Percentiles rank a stretch among this genome's conserved stretches.
Conservation (phyloP, 2,797 vertebrate genomes). For the Cirrhinus molitorella region DNA sequence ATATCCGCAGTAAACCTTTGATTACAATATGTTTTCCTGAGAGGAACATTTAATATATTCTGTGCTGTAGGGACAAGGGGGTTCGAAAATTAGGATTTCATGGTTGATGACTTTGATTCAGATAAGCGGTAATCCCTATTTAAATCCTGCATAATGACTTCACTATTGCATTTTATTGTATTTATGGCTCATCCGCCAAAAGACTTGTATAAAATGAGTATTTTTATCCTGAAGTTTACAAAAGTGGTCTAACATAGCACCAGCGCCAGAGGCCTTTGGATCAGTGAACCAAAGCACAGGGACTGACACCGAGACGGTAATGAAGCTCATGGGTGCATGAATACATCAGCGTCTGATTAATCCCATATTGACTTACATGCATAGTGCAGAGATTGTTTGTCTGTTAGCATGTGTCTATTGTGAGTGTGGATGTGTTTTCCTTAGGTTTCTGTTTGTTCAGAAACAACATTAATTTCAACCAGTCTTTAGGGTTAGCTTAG, state of each 20-base stretch:
- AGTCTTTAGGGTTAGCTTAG: not conserved
- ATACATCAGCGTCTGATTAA: conserved; percentile 69
- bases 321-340: conserved; percentile 74
- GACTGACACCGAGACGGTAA: conserved; percentile 68
- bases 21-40: conserved; percentile 19
- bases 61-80: conserved; percentile 26
- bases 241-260: conserved; percentile 23
- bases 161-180: conserved; percentile 39
- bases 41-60: conserved; percentile 44
- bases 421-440: not conserved
- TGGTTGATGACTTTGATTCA: conserved; percentile 47
- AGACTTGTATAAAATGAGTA: not conserved
- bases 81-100: conserved; percentile 48
- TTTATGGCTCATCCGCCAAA: conserved; percentile 13
- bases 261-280: conserved; percentile 59
- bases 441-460: not conserved
- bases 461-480: not conserved
- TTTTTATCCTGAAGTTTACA: conserved; percentile 27
- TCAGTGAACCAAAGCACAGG: conserved; percentile 62
- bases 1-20: conserved; percentile 23
- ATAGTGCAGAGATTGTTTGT: conserved; percentile 50
- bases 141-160: conserved; percentile 44
- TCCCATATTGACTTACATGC: conserved; percentile 70
- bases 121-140: conserved; percentile 43
- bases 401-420: not conserved